Evolutionary conservation across 2,113 vertebrate species (phyloP).

Genomic region (Hemiscyllium ocellatum): DNA sequence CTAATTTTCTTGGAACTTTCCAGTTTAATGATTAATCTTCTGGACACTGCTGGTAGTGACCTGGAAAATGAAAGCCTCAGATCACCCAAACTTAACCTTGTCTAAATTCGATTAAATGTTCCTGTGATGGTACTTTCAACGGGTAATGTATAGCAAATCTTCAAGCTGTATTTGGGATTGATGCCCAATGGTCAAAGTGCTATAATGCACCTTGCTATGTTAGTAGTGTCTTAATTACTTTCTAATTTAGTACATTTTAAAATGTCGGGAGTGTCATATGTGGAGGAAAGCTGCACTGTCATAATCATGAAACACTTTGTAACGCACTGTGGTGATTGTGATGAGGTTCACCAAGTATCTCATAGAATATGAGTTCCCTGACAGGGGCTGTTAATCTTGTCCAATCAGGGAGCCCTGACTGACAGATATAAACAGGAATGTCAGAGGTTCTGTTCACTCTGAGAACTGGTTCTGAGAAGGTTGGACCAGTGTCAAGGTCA

Average conservation of each 20-base stretch:
- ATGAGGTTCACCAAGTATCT: too few relatives aligned
- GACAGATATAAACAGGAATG: too few relatives aligned
- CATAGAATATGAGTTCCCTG: too few relatives aligned
- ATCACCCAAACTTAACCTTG: background rate
- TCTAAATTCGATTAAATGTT: background rate
- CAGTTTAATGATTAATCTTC: background rate
- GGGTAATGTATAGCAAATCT: background rate
- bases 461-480: too few relatives aligned
- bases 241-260: background rate
- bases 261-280: background rate
- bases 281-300: background rate
- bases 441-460: too few relatives aligned
- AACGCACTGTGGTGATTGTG: too few relatives aligned
- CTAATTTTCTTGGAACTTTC: background rate
- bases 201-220: background rate
- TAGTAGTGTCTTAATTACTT: background rate
- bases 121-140: background rate
- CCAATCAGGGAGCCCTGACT: too few relatives aligned
- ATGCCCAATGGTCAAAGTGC: background rate
- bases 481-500: too few relatives aligned
- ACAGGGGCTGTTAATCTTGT: too few relatives aligned
- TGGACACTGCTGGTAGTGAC: background rate
- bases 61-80: background rate
- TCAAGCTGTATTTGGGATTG: background rate
- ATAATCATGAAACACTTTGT: too few relatives aligned